Conservation (phyloP, 2,113 vertebrate species). For the Naja naja region DNA sequence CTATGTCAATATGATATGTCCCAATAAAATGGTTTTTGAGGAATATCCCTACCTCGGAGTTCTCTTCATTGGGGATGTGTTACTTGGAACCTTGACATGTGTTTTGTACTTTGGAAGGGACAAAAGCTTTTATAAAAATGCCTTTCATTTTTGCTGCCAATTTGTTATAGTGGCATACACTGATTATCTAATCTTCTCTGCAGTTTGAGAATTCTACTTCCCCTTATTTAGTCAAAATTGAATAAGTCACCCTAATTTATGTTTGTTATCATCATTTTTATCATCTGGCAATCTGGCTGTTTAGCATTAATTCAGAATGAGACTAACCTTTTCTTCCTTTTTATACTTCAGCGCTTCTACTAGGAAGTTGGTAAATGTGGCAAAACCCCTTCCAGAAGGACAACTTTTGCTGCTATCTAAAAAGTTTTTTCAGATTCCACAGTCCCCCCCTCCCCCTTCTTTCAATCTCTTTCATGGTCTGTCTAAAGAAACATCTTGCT, state of each 20-base stretch:
- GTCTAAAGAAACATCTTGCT: background rate
- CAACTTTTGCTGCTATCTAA: background rate
- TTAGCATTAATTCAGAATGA: background rate
- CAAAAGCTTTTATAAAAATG: background rate
- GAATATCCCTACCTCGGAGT: too few species aligned
- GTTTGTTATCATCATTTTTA: background rate
- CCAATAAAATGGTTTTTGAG: too few species aligned
- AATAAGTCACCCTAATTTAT: background rate
- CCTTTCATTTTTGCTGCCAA: too few species aligned
- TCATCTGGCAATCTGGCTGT: background rate
- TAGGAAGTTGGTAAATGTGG: background rate
- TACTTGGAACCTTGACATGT: too few species aligned
- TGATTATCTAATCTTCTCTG: too few species aligned
- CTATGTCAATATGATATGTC: too few species aligned
- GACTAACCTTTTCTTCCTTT: background rate
- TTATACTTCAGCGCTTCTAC: background rate
- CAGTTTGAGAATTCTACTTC: background rate
- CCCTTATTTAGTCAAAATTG: background rate
- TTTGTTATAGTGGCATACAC: background rate
- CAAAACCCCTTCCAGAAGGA: background rate
- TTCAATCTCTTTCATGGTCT: background rate
- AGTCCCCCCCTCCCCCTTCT: accelerated
- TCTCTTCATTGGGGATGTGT: too few species aligned
- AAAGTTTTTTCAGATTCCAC: background rate
- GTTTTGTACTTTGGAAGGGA: background rate